Conservation (phyloP, 2,797 vertebrate species). For the Platyrinchus mystaceus region DNA sequence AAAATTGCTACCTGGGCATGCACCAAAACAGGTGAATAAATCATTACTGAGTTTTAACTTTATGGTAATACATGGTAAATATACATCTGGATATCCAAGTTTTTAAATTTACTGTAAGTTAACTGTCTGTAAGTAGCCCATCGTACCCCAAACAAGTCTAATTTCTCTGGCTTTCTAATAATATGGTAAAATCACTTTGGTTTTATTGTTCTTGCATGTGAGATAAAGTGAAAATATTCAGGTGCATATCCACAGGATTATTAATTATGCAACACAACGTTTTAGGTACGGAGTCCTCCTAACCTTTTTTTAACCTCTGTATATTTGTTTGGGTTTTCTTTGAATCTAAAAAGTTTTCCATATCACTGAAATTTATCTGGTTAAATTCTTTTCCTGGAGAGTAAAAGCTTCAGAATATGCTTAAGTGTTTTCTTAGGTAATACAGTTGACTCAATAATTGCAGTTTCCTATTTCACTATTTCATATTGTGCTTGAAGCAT, state of each 20-base stretch:
- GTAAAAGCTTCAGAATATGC: neutral
- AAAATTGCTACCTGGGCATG: neutral
- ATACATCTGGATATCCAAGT: neutral
- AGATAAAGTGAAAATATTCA: neutral
- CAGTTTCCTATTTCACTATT: neutral
- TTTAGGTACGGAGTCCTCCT: rapidly evolving
- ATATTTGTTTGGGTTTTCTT: neutral
- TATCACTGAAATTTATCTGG: neutral
- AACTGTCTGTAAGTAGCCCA: neutral
- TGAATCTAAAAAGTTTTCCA: neutral
- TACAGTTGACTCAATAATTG: neutral
- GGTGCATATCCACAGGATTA: neutral
- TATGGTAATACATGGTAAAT: neutral
- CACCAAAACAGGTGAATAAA: neutral
- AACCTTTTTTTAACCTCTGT: neutral
- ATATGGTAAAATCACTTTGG: neutral
- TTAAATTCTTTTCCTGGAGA: neutral
- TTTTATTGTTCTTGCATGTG: neutral
- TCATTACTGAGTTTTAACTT: neutral
- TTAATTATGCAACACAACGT: neutral
- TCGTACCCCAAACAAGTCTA: neutral
- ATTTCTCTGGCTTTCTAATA: neutral
- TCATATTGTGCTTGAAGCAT: neutral
- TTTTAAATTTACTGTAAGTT: neutral
- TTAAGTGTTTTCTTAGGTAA: neutral